Base-by-base conservation (phyloP, 1,140 invertebrate species). In the Rhynchophorus ferrugineus region DNA sequence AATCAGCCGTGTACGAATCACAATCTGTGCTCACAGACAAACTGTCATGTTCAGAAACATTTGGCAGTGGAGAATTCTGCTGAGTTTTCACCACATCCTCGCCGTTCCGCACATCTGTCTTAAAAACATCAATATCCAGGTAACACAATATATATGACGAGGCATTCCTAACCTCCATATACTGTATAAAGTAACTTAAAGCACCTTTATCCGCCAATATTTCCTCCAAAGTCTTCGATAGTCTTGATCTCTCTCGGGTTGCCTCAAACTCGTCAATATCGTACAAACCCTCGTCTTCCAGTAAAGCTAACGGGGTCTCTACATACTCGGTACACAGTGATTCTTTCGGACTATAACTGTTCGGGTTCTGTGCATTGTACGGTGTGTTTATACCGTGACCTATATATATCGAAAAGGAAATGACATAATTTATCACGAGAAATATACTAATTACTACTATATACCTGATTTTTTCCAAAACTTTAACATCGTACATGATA, bases 111-210 rank as follows among this genome's bases (percentile, higher is more conserved):
- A 57, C n/a, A 13, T 62, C 56, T 11, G 38, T 48, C 54, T 73
- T 71, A 39, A 87, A 79, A 62, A 80, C 83, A 56, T 86, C 81
- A 11, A 83, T 78, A 65, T 87, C 85, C 47, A 86, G 62, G 79
- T 81, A 88, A 66, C 85, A 87, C 64, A 80, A 79, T 1, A 87
- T 77, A 6, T 82, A 69, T 1, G 72, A 57, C 11, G 78, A 62
- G 1, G 68, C 71, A 53, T 78, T 77, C 18, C 71, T 70, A 0
- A 76, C 71, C 21, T 87, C 83, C 73, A 88, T 75, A 65, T 77
- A 88, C 55, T 87, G 82, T 21, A 87, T 79, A 61, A 87, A 85
- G 61, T 82, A 85, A 5, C 78, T 75, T 5, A 87, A 64, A n/a
- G 82, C 83, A 64, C 77, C 74, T 59, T 83, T 80, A 60, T 88